Percentiles rank a stretch among this genome's conserved stretches.
phyloP scores from a whole-genome alignment of 2,888 invertebrate genomes.

The Dyspetes luteomarginatus region DNA sequence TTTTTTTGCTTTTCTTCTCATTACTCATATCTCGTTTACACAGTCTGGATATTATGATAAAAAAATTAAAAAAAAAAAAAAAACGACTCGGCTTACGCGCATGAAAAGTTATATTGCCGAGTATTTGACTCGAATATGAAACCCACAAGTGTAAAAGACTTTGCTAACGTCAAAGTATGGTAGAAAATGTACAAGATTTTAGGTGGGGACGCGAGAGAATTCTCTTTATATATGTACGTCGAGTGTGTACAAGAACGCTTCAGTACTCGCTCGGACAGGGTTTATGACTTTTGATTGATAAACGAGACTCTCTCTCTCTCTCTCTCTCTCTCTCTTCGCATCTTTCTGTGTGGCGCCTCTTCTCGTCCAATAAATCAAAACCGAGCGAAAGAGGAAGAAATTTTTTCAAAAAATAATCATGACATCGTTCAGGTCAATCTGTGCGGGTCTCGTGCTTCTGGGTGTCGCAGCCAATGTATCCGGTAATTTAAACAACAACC shows the following conservation, averaged over 20 bases:
- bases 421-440: slow-evolving; percentile 30
- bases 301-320: neutral
- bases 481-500: slow-evolving; percentile 42
- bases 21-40: too few relatives aligned
- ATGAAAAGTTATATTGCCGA: too few relatives aligned
- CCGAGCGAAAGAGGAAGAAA: neutral
- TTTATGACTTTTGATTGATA: slow-evolving; percentile 10
- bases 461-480: slow-evolving; percentile 53
- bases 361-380: neutral
- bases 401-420: neutral
- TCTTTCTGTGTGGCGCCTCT: too few relatives aligned
- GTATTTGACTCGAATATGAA: too few relatives aligned
- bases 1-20: too few relatives aligned
- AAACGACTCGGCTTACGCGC: too few relatives aligned
- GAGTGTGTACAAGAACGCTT: slow-evolving; percentile 21
- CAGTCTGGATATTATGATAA: too few relatives aligned
- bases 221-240: slow-evolving; percentile 24
- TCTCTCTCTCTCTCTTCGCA: slow-evolving; percentile 6
- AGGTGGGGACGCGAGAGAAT: neutral
- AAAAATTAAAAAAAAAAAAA: too few relatives aligned
- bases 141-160: too few relatives aligned
- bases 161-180: neutral
- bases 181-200: neutral
- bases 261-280: slow-evolving; percentile 38
- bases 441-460: slow-evolving; percentile 60